Evolutionary conservation across 1,140 invertebrate genomes (phyloP).

Genomic region (Penaeus chinensis): DNA sequence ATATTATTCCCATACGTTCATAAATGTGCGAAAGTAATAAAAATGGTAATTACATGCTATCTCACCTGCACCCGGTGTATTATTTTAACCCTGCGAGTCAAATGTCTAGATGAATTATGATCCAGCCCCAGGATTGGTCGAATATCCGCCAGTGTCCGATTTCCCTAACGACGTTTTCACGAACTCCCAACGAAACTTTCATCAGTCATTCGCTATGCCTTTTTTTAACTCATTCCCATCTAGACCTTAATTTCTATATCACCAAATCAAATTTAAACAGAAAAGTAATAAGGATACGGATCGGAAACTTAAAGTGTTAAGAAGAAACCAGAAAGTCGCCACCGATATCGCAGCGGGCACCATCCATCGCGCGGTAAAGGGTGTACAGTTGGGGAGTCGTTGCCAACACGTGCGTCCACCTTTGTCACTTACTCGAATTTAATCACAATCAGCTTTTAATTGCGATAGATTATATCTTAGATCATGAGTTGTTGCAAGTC

Average conservation of each 20-base stretch:
- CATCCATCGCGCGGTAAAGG: constrained; percentile 46
- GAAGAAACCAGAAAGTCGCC: not conserved
- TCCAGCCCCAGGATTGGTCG: constrained; percentile 48
- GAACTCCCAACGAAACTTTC: no score
- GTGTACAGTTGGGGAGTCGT: constrained; percentile 23
- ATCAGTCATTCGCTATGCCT: not conserved
- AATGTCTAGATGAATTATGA: constrained; percentile 49
- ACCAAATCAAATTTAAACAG: no score
- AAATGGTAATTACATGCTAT: constrained; percentile 14
- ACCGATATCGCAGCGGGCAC: constrained; percentile 6
- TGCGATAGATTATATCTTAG: no score
- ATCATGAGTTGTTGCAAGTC: no score
- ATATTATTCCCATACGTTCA: no score
- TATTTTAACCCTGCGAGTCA: constrained; percentile 44
- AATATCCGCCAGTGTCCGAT: constrained; percentile 44
- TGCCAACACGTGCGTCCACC: constrained; percentile 10
- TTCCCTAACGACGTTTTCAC: constrained; percentile 10
- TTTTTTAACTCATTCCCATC: not conserved
- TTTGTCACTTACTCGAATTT: constrained; percentile 9
- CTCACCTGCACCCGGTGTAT: constrained; percentile 38
- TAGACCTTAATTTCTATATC: no score
- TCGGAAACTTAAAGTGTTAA: not conserved
- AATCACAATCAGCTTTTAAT: no score
- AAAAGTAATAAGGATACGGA: no score
- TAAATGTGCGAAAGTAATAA: not conserved